Percentiles rank a stretch among this genome's conserved stretches.
Evolutionary conservation across 2,113 vertebrate genomes (phyloP).

Genomic region (Pygathrix nemaeus): DNA sequence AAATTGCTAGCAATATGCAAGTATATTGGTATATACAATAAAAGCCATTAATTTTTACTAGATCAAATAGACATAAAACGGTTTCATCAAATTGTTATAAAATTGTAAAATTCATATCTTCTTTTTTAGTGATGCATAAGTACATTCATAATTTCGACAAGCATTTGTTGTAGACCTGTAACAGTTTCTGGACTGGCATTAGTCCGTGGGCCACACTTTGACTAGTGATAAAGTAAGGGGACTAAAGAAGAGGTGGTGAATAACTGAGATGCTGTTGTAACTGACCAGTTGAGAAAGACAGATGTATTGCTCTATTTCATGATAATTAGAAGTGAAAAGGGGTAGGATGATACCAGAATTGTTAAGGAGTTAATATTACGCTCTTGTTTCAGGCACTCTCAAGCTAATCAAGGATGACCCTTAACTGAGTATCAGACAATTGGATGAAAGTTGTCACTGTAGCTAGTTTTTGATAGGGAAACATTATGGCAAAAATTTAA

Average conservation of each 20-base stretch:
- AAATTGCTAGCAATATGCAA: background rate
- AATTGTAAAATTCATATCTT: background rate
- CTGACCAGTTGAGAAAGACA: background rate
- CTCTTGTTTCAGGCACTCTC: background rate
- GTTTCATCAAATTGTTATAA: background rate
- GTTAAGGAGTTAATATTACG: background rate
- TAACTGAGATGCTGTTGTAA: too few relatives aligned
- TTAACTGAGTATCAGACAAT: background rate
- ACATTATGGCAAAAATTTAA: background rate
- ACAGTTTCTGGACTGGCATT: background rate
- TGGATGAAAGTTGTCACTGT: background rate
- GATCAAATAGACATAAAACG: background rate
- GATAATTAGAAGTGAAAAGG: background rate
- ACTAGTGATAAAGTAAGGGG: background rate
- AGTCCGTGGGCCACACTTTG: rapidly evolving
- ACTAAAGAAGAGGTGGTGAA: background rate
- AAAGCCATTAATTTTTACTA: background rate
- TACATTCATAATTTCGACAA: background rate
- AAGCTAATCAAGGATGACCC: background rate
- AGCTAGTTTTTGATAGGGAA: background rate
- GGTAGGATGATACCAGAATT: background rate
- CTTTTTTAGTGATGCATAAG: background rate
- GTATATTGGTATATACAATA: background rate
- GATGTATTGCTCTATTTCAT: background rate
- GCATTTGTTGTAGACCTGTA: background rate